Conservation (phyloP, 2,797 vertebrate genomes). For the Amblyraja radiata region DNA sequence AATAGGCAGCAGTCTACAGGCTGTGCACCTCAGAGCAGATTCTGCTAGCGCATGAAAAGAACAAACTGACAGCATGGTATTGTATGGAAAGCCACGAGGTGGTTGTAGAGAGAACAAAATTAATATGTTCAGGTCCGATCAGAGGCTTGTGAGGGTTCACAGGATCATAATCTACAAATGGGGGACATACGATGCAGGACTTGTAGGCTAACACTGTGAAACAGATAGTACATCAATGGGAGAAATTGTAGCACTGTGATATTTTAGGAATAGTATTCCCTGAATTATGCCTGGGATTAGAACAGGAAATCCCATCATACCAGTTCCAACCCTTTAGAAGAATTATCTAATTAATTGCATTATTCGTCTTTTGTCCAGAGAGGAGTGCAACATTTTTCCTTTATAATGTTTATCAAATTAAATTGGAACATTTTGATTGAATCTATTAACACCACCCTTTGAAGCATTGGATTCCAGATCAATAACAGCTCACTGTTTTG, state of each 20-base stretch:
- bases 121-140: neutral
- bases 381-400: neutral
- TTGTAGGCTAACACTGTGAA: neutral
- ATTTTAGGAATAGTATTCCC: neutral
- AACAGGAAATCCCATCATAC: neutral
- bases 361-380: neutral
- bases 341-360: neutral
- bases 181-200: neutral
- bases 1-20: neutral
- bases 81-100: neutral
- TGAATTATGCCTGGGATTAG: neutral
- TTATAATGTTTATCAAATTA: neutral
- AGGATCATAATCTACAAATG: neutral
- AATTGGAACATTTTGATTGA: neutral
- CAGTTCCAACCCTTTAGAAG: neutral
- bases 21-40: neutral
- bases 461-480: neutral
- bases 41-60: neutral
- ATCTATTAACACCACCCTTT: neutral
- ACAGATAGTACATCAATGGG: neutral
- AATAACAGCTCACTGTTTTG: neutral
- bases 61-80: neutral
- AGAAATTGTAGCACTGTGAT: neutral
- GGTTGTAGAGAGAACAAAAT: neutral
- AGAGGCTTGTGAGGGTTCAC: neutral